phyloP scores from a whole-genome alignment of 2,797 vertebrate genomes.

The Aldrovandia affinis region DNA sequence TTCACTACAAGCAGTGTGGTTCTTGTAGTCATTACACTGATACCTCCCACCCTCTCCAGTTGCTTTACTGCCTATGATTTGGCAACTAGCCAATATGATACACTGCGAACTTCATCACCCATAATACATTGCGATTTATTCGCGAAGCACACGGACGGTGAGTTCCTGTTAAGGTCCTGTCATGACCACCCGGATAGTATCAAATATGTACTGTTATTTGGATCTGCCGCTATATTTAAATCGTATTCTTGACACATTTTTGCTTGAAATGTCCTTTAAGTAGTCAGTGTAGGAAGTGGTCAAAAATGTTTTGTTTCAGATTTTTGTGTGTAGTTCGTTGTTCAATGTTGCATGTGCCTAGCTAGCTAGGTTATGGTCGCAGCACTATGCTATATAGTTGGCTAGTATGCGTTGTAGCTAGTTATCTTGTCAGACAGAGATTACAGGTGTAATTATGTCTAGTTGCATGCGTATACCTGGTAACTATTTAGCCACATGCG shows the following conservation, averaged over 20 bases:
- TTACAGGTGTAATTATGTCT: background rate
- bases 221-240: background rate
- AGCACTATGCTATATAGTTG: too few species aligned
- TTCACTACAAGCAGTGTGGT: conserved; percentile 35
- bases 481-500: background rate
- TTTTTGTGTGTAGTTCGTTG: background rate
- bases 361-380: background rate
- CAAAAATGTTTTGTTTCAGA: background rate
- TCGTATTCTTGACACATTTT: background rate
- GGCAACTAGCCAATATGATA: background rate
- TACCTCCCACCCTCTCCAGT: background rate
- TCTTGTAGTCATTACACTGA: conserved; percentile 53
- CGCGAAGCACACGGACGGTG: conserved; percentile 49
- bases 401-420: background rate
- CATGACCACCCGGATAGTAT: conserved; percentile 7
- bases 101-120: conserved; percentile 56
- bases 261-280: background rate
- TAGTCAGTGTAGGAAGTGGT: background rate
- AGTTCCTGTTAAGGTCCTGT: conserved; percentile 45
- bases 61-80: background rate
- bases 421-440: background rate
- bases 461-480: background rate
- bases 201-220: background rate
- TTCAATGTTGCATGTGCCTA: background rate
- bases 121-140: conserved; percentile 25